Evolutionary conservation across 2,888 invertebrate species (phyloP).

Genomic region (Microctonus brassicae): DNA sequence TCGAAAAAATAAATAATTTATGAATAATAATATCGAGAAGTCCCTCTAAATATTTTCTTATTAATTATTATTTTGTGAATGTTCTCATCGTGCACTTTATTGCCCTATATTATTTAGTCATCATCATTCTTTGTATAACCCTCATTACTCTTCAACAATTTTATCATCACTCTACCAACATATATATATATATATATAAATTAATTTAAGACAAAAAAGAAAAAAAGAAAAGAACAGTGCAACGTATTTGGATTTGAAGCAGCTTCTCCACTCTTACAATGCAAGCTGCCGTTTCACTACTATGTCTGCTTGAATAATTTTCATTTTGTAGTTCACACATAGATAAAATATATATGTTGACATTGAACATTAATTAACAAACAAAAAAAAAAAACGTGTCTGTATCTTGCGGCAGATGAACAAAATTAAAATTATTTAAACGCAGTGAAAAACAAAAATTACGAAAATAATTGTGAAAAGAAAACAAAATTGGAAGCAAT

Average conservation of each 20-base stretch:
- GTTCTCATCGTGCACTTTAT: too few relatives aligned
- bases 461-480: neutral
- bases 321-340: conserved; percentile 61
- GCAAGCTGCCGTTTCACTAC: conserved; percentile 24
- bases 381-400: conserved; percentile 51
- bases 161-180: too few relatives aligned
- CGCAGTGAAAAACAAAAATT: conserved; percentile 39
- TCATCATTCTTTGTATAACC: too few relatives aligned
- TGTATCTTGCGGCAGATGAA: conserved; percentile 65
- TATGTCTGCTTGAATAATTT: conserved; percentile 60
- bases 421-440: conserved; percentile 68
- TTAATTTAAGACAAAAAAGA: conserved; percentile 40
- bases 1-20: conserved; percentile 64
- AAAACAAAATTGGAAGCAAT: too few relatives aligned
- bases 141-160: too few relatives aligned
- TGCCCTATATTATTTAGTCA: too few relatives aligned
- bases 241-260: conserved; percentile 28
- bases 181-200: conserved; percentile 62
- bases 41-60: conserved; percentile 59
- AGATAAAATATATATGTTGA: conserved; percentile 35
- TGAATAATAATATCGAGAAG: conserved; percentile 63
- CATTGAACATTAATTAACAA: conserved; percentile 7
- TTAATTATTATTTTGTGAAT: neutral
- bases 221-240: too few relatives aligned
- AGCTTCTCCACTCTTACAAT: neutral